Evolutionary conservation across 2,797 vertebrate genomes (phyloP).

Genomic region (Petrocephalus schoutedeni): DNA sequence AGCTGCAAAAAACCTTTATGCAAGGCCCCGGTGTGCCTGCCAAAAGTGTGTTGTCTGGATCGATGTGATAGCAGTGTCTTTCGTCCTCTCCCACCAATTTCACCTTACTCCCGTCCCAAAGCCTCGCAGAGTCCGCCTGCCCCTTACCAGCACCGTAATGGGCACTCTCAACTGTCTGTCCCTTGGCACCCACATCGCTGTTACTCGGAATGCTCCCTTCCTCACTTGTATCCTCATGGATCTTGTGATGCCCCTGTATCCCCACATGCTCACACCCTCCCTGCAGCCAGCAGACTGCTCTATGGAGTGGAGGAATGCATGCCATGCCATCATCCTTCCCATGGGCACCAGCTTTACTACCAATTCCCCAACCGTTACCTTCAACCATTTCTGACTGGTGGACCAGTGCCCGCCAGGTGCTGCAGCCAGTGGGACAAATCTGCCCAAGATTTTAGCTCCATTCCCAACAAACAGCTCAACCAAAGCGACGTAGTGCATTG

Average conservation of each 20-base stretch:
- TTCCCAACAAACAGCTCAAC: slow-evolving; percentile 56
- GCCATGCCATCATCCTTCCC: slow-evolving; percentile 53
- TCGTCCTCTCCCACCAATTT: slow-evolving; percentile 43
- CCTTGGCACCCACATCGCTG: slow-evolving; percentile 47
- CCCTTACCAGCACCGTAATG: slow-evolving; percentile 37
- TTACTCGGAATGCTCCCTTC: slow-evolving; percentile 60
- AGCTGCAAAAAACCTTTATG: slow-evolving; percentile 42
- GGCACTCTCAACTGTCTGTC: background rate
- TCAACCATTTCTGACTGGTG: slow-evolving; percentile 67
- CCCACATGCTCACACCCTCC: slow-evolving; percentile 59
- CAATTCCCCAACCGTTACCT: slow-evolving; percentile 61
- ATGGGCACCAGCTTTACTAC: slow-evolving; percentile 38
- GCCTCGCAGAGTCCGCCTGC: slow-evolving; percentile 35
- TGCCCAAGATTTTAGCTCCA: slow-evolving; percentile 45
- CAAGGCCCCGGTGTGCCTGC: slow-evolving; percentile 46
- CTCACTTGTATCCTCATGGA: slow-evolving; percentile 55
- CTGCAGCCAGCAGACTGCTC: slow-evolving; percentile 50
- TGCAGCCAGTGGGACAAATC: slow-evolving; percentile 58
- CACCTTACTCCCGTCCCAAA: slow-evolving; percentile 29
- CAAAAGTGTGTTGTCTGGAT: slow-evolving; percentile 52
- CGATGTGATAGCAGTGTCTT: slow-evolving; percentile 44
- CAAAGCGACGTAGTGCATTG: slow-evolving; percentile 50
- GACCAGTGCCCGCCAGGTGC: slow-evolving; percentile 56
- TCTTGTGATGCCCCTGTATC: slow-evolving; percentile 27
- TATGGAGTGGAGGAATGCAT: slow-evolving; percentile 57